Conservation (phyloP, 2,113 vertebrate species). For the Gallinago jamesoni region DNA sequence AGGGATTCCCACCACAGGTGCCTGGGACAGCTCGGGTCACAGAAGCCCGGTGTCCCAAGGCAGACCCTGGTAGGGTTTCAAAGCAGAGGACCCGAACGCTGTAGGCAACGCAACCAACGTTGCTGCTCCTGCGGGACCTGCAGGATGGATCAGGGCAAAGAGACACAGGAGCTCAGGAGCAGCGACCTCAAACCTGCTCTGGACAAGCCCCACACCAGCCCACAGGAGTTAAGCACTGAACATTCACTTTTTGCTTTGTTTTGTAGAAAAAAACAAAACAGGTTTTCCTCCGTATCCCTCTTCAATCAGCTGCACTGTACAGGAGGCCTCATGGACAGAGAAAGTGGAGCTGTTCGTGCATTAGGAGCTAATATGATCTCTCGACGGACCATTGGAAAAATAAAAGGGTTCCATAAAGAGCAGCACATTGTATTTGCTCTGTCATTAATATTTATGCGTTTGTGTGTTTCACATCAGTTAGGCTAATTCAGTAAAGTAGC, state of each 20-base stretch:
- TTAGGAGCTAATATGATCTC: background rate
- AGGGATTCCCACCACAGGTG: background rate
- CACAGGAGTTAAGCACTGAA: background rate
- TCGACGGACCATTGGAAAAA: background rate
- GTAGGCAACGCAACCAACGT: accelerated
- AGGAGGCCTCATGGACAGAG: background rate
- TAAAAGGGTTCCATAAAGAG: background rate
- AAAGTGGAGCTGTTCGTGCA: background rate
- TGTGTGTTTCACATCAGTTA: background rate
- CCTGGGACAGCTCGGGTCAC: accelerated
- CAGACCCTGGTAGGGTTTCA: accelerated
- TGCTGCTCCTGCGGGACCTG: accelerated
- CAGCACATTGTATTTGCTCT: background rate
- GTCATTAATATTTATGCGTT: background rate
- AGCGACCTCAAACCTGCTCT: accelerated
- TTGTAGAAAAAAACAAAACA: too few species aligned
- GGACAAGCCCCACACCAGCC: background rate
- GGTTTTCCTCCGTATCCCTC: background rate
- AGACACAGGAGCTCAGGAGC: accelerated
- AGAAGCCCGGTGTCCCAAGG: background rate
- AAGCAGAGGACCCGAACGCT: too few species aligned
- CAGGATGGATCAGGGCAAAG: accelerated
- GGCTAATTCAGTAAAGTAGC: background rate
- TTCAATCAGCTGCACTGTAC: background rate
- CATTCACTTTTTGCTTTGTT: background rate